These are phyloP conservation scores for Dysmachus trigonus DNA, from an alignment of 2,888 invertebrate species.

Conservation along the genomic window DNA sequence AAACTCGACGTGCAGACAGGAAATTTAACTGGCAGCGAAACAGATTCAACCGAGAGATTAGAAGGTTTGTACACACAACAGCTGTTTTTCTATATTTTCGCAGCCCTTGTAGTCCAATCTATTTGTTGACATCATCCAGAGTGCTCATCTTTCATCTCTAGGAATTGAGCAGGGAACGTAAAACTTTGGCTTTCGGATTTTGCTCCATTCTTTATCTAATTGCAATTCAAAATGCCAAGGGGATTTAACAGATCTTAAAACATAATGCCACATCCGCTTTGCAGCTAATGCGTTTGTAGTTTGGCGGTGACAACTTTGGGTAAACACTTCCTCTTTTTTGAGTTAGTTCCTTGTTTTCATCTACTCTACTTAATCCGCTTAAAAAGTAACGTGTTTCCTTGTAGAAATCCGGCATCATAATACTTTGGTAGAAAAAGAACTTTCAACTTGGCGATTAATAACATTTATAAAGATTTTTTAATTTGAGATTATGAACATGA, in stretches of 20 bases:
- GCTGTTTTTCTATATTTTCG: neutral
- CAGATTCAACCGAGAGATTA: constrained; percentile 70
- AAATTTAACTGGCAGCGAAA: constrained; percentile 66
- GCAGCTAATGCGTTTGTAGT: neutral
- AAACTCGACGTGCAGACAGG: constrained; percentile 65
- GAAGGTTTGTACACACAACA: constrained; percentile 59
- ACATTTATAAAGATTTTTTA: no score
- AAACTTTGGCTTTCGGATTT: neutral
- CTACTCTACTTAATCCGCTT: neutral
- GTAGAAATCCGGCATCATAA: no score
- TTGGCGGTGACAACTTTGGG: neutral
- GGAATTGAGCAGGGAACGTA: neutral
- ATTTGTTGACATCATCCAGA: neutral
- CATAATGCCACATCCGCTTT: neutral
- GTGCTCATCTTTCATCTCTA: neutral
- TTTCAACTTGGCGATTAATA: no score
- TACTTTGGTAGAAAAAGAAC: no score
- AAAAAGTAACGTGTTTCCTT: no score
- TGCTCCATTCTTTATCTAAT: neutral
- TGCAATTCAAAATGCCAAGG: neutral
- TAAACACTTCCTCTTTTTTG: neutral
- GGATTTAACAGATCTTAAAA: neutral
- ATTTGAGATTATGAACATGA: no score
- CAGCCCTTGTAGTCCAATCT: neutral
- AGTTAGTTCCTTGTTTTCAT: neutral